Evolutionary conservation across 2,888 invertebrate species (phyloP), one percentile per base, ranked within the genome.

Genomic region (Melinopterus prodromus): DNA sequence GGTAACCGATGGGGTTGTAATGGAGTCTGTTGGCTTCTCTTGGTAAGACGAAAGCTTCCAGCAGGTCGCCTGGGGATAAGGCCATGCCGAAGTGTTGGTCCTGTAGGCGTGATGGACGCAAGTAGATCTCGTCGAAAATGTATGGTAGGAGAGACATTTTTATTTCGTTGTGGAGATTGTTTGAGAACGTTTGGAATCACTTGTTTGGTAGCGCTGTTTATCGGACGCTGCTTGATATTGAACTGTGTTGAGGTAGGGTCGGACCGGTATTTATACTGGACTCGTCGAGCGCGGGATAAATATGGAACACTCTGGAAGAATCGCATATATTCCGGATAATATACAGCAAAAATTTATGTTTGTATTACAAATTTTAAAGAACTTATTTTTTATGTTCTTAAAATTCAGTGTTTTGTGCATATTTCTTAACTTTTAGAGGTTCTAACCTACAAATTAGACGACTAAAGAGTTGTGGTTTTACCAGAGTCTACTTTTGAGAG

Each of bases 1-100:
- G 78, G 69, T 80, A 80, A 2, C 70, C 77, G 12, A 26, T 6
- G 3, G 78, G 77, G 15, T 26, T 26, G 26, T 35, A 36, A 6
- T 72, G 35, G 15, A 79, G 35, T 5, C 12, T 35, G 26, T 35
- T 14, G 71, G 15, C 12, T n/a, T 71, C 71, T 9, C 36, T 35
- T 9, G 83, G 82, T 1, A 87, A 84, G n/a, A 86, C 76, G 0
- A 88, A 9, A 0, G 90, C 90, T 9, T 85, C 83, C 12, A 90
- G 83, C 14, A 90, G 78, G 74, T 91, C 91, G 9, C 90, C 90
- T 0, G 89, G 88, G 38, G 88, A 85, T 16, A 91, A 82, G 83
- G 90, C 89, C 71, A 90, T 71, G 1, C 89, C 91, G 80, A 91
- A 90, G 0, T 90, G 87, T 76, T 90, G 90, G 81, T 91, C 89